phyloP scores from a whole-genome alignment of 2,797 vertebrate genomes.

The Esox lucius region DNA sequence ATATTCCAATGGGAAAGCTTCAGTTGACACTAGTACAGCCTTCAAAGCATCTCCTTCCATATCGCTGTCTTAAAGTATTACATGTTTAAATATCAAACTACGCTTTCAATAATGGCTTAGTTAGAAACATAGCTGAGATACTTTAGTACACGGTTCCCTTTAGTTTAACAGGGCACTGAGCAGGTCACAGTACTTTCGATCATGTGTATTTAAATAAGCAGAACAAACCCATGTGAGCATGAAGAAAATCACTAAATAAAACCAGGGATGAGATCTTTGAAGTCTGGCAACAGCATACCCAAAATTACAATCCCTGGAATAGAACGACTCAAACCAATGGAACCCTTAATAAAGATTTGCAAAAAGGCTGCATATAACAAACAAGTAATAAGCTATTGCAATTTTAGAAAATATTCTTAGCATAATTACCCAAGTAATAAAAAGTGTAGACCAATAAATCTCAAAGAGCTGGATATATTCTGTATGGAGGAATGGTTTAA shows the following conservation, averaged over 20 bases:
- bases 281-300: neutral
- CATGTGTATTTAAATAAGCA: constrained; percentile 22
- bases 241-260: neutral
- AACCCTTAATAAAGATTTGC: too few species aligned
- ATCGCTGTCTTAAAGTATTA: neutral
- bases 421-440: too few species aligned
- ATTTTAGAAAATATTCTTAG: too few species aligned
- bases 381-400: too few species aligned
- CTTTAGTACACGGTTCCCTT: neutral
- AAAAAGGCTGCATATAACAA: too few species aligned
- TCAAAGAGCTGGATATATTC: too few species aligned
- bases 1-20: neutral
- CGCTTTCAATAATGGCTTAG: neutral
- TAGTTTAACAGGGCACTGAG: neutral
- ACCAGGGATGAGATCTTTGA: neutral
- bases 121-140: neutral
- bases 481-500: too few species aligned
- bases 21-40: neutral
- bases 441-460: too few species aligned
- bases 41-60: neutral
- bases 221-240: constrained; percentile 33
- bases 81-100: neutral
- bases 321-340: neutral
- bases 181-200: neutral
- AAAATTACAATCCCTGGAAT: neutral